Percentiles rank a stretch among this genome's conserved stretches.
Conservation (phyloP, 2,113 vertebrate genomes). For the Vulpes lagopus region DNA sequence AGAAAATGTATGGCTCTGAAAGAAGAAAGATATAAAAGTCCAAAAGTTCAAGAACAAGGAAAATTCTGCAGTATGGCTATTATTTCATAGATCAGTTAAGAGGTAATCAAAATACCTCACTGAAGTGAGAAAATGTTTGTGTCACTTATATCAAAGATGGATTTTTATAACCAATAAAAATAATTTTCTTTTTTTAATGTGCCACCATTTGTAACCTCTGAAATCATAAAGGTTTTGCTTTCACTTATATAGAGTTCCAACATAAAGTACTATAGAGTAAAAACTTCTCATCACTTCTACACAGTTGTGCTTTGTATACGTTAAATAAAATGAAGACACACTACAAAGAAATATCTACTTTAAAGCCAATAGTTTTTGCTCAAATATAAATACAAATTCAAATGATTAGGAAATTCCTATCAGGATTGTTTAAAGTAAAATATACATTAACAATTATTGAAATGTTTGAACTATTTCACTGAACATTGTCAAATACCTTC, state of each 20-base stretch:
- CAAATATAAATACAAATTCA: neutral
- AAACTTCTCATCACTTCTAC: neutral
- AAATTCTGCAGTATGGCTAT: neutral
- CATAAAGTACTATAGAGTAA: neutral
- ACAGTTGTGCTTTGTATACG: neutral
- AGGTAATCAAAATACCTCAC: neutral
- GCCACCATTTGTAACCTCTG: neutral
- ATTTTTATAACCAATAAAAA: neutral
- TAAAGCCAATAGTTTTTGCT: neutral
- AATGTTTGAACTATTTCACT: slow-evolving; percentile 4
- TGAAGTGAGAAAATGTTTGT: neutral
- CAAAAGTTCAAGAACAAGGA: neutral
- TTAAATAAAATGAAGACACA: neutral
- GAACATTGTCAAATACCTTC: slow-evolving; percentile 22
- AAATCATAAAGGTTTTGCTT: neutral
- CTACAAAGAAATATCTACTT: neutral
- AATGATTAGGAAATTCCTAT: neutral
- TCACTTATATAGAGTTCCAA: neutral
- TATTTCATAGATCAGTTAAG: neutral
- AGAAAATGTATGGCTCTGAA: neutral
- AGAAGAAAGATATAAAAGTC: neutral
- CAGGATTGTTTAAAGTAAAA: slow-evolving; percentile 38
- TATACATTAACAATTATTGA: slow-evolving; percentile 39
- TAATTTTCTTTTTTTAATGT: neutral
- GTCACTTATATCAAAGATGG: neutral